Percentiles rank a stretch among this genome's conserved stretches.
Evolutionary conservation across 2,797 vertebrate genomes (phyloP).

Genomic region (Catostomus latipinnis): DNA sequence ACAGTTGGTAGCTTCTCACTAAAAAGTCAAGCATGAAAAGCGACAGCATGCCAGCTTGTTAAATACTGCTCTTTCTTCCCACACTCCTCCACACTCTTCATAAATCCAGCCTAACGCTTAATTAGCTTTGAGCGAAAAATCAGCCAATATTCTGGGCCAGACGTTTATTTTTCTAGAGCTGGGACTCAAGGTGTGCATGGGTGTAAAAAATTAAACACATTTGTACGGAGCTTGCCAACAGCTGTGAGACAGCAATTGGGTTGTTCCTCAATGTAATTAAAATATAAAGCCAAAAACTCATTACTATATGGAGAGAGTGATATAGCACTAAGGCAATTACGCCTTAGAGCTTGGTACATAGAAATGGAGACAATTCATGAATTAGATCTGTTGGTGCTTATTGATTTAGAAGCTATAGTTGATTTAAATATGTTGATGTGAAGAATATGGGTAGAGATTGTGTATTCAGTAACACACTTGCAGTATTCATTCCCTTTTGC

Average conservation of each 20-base stretch:
- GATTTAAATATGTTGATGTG: conserved; percentile 26
- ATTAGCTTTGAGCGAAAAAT: conserved; percentile 27
- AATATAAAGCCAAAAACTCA: conserved; percentile 49
- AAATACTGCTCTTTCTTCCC: conserved; percentile 8
- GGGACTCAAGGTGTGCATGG: conserved; percentile 35
- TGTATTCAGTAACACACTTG: conserved; percentile 10
- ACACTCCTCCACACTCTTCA: not conserved
- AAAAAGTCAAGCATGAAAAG: not conserved
- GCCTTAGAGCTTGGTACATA: conserved; percentile 11
- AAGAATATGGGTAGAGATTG: conserved; percentile 3
- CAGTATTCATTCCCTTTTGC: conserved; percentile 5
- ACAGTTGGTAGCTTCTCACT: not conserved
- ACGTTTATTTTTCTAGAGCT: conserved; percentile 38
- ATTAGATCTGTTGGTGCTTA: conserved; percentile 43
- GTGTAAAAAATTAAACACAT: conserved; percentile 36
- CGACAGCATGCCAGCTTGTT: not conserved
- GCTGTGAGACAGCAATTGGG: conserved; percentile 48
- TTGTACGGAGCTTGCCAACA: conserved; percentile 44
- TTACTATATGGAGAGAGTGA: conserved; percentile 32
- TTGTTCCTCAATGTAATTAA: conserved; percentile 55
- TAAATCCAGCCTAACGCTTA: conserved; percentile 13
- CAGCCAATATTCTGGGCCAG: conserved; percentile 21
- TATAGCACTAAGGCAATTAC: conserved; percentile 16
- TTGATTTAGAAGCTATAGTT: conserved; percentile 23
- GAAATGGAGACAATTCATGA: conserved; percentile 38